Evolutionary conservation across 2,888 invertebrate species (phyloP), one percentile per base, ranked within the genome.

Genomic region (Alsophila aescularia): DNA sequence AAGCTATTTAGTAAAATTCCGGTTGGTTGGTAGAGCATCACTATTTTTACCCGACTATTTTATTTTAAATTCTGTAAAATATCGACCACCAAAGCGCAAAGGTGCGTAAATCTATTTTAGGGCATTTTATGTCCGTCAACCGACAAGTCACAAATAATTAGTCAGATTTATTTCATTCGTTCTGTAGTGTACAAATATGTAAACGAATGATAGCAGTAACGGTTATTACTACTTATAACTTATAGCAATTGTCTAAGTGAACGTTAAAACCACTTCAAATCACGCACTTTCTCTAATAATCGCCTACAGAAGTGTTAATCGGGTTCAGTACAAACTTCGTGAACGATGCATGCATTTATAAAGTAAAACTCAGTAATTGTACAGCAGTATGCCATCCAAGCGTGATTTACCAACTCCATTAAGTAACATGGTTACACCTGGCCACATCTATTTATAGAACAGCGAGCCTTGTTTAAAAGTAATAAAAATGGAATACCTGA

Each of bases 361-460:
- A 42, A 24, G 32, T 42, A 52, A 34, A 41, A 32, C 58, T 63
- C 62, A 53, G 58, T 56, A 61, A 67, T 63, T 69, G 49, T 52
- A 48, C 29, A 51, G 50, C 48, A 14, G 24, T 24, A 24, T 24
- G 24, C 39, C 53, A 41, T 35, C 37, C 49, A 70, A 69, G 69
- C 69, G 70, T 71, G 68, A 71, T 75, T 72, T 73, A 72, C 71
- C 64, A 75, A 77, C 62, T 70, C 73, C 69, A 75, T 70, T 73
- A 73, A 68, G 73, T 69, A 68, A 71, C 59, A 67, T 55, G 62
- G 64, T 67, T 69, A 73, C 81, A 81, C 81, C 80, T 83, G 79
- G 78, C 71, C 52, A 62, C 52, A 63, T 71, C 75, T 75, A 80
- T 79, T 73, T 69, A 75, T 73, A 75, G 73, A 71, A 62, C 31